Evolutionary conservation across 2,888 invertebrate species (phyloP).

Genomic region (Aproaerema taeniolella): DNA sequence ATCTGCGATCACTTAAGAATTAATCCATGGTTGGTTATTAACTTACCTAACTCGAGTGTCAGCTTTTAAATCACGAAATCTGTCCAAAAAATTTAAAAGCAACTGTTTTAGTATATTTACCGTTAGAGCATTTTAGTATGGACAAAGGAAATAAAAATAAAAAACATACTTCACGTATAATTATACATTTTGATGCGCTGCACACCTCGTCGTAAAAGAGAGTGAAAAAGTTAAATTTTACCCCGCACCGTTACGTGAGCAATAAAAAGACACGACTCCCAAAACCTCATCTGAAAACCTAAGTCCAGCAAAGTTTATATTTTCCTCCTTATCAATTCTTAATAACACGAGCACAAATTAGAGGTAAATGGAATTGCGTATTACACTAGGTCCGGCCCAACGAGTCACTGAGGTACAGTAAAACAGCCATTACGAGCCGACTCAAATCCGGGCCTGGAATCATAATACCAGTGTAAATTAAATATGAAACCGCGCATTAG

Average conservation of each 20-base stretch:
- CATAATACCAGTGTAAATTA: slow-evolving; percentile 42
- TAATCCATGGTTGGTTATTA: too few species aligned
- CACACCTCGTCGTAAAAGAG: too few species aligned
- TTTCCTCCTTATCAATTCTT: slow-evolving; percentile 37
- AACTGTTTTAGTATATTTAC: too few species aligned
- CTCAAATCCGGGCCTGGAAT: slow-evolving; percentile 34
- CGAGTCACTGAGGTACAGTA: slow-evolving; percentile 48
- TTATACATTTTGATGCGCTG: too few species aligned
- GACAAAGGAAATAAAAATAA: too few species aligned
- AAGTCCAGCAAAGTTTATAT: background rate
- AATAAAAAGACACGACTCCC: slow-evolving; percentile 3
- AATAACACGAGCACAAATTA: slow-evolving; percentile 36
- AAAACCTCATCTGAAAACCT: background rate
- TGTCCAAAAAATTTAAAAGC: too few species aligned
- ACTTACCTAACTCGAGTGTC: too few species aligned
- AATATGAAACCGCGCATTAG: slow-evolving; percentile 37
- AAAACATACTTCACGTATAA: too few species aligned
- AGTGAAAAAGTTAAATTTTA: too few species aligned
- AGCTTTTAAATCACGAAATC: too few species aligned
- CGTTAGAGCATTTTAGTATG: too few species aligned
- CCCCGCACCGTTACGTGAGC: background rate
- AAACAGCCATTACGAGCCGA: slow-evolving; percentile 35
- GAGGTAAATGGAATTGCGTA: slow-evolving; percentile 49
- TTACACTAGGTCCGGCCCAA: slow-evolving; percentile 34
- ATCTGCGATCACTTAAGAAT: too few species aligned